Conservation (phyloP, 2,888 invertebrate species). For the Osedax fenrisi region DNA sequence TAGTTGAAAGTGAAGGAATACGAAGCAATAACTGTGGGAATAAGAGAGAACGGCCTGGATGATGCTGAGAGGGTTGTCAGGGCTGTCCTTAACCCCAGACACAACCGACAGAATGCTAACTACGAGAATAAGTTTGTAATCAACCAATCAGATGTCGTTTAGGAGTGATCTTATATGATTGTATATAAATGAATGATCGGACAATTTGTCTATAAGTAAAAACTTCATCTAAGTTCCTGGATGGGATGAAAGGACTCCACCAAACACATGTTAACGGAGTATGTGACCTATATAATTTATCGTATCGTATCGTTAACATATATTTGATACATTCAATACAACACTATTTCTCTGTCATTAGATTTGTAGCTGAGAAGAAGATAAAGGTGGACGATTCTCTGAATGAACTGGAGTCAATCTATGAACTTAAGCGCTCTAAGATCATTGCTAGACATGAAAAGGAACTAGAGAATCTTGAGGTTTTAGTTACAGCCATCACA, state of each 20-base stretch:
- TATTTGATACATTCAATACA: too few relatives aligned
- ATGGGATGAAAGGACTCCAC: too few relatives aligned
- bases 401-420: constrained; percentile 41
- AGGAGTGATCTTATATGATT: too few relatives aligned
- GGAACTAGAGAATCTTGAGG: constrained; percentile 42
- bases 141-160: too few relatives aligned
- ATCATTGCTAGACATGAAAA: constrained; percentile 40
- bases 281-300: too few relatives aligned
- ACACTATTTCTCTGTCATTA: too few relatives aligned
- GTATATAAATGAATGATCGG: too few relatives aligned
- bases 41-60: constrained; percentile 45
- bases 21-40: constrained; percentile 44
- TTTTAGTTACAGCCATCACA: too few relatives aligned
- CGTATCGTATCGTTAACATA: too few relatives aligned
- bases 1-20: constrained; percentile 43
- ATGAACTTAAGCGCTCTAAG: constrained; percentile 41
- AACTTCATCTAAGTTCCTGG: too few relatives aligned
- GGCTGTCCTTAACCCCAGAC: constrained; percentile 44
- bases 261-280: too few relatives aligned
- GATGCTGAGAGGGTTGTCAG: constrained; percentile 45
- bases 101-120: constrained; percentile 43
- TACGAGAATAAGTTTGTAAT: constrained; percentile 42
- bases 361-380: constrained; percentile 40
- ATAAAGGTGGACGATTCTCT: constrained; percentile 45
- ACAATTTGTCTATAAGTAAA: too few relatives aligned